Percentiles rank a stretch among this genome's conserved stretches.
phyloP scores from a whole-genome alignment of 2,888 invertebrate genomes.

The Morpho achilles region DNA sequence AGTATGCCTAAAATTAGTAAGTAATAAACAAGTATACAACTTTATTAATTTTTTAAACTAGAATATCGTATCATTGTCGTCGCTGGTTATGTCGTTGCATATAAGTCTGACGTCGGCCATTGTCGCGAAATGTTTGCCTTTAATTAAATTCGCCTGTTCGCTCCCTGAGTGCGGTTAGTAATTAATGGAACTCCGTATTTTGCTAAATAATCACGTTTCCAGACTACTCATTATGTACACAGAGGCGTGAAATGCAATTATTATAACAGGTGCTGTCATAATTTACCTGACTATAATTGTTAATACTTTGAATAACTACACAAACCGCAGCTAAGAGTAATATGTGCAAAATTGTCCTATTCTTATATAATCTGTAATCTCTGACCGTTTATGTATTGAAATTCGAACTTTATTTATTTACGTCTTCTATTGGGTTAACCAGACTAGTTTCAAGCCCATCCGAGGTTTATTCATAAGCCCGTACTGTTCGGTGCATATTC shows the following conservation, averaged over 20 bases:
- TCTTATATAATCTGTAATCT: too few species aligned
- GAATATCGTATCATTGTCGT: not conserved
- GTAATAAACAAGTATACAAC: not conserved
- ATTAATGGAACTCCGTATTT: constrained; percentile 30
- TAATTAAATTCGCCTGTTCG: constrained; percentile 31
- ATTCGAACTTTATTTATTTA: too few species aligned
- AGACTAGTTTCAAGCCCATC: too few species aligned
- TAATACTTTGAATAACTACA: constrained; percentile 1
- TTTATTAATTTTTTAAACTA: not conserved
- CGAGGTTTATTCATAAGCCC: too few species aligned
- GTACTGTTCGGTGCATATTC: too few species aligned
- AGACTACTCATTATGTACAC: constrained; percentile 22
- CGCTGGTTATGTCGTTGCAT: constrained; percentile 4
- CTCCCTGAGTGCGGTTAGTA: constrained; percentile 25
- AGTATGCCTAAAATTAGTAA: not conserved
- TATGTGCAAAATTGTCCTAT: too few species aligned
- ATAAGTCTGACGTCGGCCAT: constrained; percentile 9
- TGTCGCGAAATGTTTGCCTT: constrained; percentile 30
- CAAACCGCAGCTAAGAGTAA: not conserved
- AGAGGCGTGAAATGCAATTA: constrained; percentile 16
- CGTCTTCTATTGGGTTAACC: too few species aligned
- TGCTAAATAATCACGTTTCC: constrained; percentile 29
- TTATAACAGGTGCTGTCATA: constrained; percentile 12
- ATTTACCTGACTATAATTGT: constrained; percentile 5
- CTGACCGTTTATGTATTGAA: too few species aligned